Evolutionary conservation across 2,888 invertebrate genomes (phyloP), one percentile per base, ranked within the genome.

Genomic region (Strigamia maritima): DNA sequence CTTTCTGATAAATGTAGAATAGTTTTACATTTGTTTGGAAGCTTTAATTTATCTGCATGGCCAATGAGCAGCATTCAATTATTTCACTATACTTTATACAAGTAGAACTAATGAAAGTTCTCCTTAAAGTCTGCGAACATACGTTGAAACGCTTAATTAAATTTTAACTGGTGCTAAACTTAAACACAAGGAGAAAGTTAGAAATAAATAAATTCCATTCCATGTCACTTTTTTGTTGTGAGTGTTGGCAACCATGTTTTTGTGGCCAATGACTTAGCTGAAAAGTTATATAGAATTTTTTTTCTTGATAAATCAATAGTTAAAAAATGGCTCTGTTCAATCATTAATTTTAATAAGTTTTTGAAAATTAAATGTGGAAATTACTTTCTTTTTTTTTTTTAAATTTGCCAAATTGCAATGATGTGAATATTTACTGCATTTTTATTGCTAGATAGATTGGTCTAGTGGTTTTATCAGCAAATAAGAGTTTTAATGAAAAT

Each of bases 91-190:
- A 16, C 24, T 19, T n/a, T n/a, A n/a, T n/a, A n/a, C n/a, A n/a
- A n/a, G 22, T 60, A 10, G 10, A 10, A 19, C 60, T 60, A 60
- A 60, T 60, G 60, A 60, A 60, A 60, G 60, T 19, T 24, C 24
- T 60, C 2, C 60, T 60, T 60, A 60, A 60, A 60, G 60, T 10
- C 60, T n/a, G 60, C 19, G 2, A 60, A 60, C 19, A 19, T 24
- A 60, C 24, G n/a, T 60, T 60, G 60, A 22, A 60, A 60, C 60
- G 60, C 24, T 60, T 60, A 60, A 60, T 60, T 60, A 60, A 60
- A 60, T 60, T 60, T 19, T 60, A 60, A 60, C 19, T 14, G n/a
- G 8, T 54, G 3, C 54, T 19, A 10, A 4, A 54, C 54, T 16
- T n/a, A n/a, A 2, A 19, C 24, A 60, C 8, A 60, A 60, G 24